Conservation (phyloP, 2,113 vertebrate species). For the Geococcyx californianus region DNA sequence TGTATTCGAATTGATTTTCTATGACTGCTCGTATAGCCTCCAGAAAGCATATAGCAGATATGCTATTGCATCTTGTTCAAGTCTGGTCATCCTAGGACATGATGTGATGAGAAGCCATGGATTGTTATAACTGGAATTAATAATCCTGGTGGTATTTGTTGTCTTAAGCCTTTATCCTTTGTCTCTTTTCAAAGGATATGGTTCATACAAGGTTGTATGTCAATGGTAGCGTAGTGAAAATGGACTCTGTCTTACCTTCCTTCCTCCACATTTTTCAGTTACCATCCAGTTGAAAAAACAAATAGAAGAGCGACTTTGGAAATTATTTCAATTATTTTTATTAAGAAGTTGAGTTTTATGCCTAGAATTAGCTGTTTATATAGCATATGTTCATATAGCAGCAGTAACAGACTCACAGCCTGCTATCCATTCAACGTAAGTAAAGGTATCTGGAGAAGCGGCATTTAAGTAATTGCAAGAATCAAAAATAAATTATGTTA, state of each 20-base stretch:
- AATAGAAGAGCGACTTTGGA: not conserved
- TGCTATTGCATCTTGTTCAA: not conserved
- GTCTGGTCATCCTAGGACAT: not conserved
- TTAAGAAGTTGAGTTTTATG: not conserved
- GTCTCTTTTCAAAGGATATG: not conserved
- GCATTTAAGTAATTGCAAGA: not conserved
- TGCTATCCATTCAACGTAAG: accelerated
- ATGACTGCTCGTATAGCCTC: not conserved
- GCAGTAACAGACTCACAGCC: not conserved
- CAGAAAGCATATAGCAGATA: slow-evolving; percentile 9
- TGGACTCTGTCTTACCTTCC: not conserved
- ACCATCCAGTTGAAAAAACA: not conserved
- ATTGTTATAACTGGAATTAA: not conserved
- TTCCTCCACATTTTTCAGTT: not conserved
- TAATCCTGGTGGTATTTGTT: not conserved
- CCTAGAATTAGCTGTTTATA: not conserved
- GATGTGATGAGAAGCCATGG: not conserved
- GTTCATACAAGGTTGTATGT: not conserved
- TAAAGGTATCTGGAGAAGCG: not conserved
- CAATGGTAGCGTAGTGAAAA: not conserved
- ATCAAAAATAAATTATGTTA: not conserved
- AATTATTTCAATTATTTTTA: not conserved
- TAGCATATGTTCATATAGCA: not conserved
- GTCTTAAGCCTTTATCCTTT: not conserved
- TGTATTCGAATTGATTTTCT: slow-evolving; percentile 57